Percentiles rank a stretch among this genome's conserved stretches.
phyloP scores from a whole-genome alignment of 1,140 invertebrate species.

The Pomacea maculata region DNA sequence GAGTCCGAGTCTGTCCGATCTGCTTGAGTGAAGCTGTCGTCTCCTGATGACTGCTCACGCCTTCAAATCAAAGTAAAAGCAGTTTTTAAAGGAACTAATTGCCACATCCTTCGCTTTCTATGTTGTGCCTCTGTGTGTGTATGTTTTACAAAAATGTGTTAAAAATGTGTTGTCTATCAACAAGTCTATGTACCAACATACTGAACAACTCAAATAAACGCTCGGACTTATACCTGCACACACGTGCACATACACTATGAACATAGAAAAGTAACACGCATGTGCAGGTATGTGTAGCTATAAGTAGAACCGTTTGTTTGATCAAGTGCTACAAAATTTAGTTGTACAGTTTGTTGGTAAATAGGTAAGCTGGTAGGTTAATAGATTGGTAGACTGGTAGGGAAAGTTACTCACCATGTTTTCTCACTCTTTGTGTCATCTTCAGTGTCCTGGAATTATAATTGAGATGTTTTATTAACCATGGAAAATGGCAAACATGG shows the following conservation, averaged over 20 bases:
- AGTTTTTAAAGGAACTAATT: not conserved
- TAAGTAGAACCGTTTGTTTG: no score
- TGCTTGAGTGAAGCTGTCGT: not conserved
- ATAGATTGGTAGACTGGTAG: not conserved
- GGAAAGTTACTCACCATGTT: not conserved
- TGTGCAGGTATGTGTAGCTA: not conserved
- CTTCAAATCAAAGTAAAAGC: not conserved
- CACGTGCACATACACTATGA: not conserved
- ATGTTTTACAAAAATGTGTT: no score
- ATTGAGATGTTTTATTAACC: no score
- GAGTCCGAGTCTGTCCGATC: slow-evolving; percentile 16
- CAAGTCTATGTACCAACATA: no score
- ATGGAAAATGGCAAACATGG: not conserved
- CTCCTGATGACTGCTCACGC: slow-evolving; percentile 12
- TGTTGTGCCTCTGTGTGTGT: no score
- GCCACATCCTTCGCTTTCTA: not conserved
- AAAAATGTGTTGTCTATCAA: no score
- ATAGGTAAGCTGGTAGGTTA: no score
- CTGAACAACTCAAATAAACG: not conserved
- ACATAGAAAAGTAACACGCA: not conserved
- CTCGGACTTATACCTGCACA: not conserved
- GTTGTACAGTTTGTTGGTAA: no score
- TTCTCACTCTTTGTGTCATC: not conserved
- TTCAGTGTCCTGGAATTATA: not conserved
- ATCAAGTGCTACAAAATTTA: no score